Evolutionary conservation across 2,113 vertebrate genomes (phyloP), one percentile per base, ranked within the genome.

Genomic region (Rhinolophus sinicus): DNA sequence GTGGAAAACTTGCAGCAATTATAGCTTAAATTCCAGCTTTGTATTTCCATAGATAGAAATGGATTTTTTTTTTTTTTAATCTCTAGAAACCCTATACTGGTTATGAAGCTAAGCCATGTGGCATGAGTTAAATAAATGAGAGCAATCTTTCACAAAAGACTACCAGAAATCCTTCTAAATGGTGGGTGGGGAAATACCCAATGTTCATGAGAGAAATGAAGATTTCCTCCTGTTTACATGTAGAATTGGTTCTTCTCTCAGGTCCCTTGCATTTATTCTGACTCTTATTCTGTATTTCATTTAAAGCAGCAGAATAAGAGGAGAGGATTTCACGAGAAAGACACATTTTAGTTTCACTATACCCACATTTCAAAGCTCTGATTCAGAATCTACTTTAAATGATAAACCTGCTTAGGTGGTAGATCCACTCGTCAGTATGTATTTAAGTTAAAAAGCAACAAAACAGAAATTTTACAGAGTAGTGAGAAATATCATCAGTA

Each of bases 121-220:
- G 95, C 91, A 93, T 96, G 97, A 97, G 94, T 98, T 97, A 97
- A 96, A 98, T 97, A 97, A 97, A 97, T 93, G 97, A 97, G 96
- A 97, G 93, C 95, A 97, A 58, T 97, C 96, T 96, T 96, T 97
- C 97, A 97, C 91, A 96, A 97, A 97, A 98, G 97, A 92, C 97
- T 95, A 97, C 97, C 96, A 97, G 93, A 95, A 97, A 96, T 96
- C 82, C 78, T 94, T 96, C 95, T 97, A 96, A 94, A 97, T 47
- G 54, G 81, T 97, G 96, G 85, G 95, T 97, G 94, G 93, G 94
- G 91, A 96, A 88, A 93, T 69, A 83, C 85, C 88, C 96, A 86
- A 58, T 81, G 73, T 84, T 91, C 96, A 77, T 84, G 89, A 90
- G 30, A 94, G 58, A 97, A 97, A 95, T 86, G 70, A 96, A 95